These are phyloP conservation scores for Procambarus clarkii DNA, from an alignment of 1,140 invertebrate genomes.

Conservation along the genomic window DNA sequence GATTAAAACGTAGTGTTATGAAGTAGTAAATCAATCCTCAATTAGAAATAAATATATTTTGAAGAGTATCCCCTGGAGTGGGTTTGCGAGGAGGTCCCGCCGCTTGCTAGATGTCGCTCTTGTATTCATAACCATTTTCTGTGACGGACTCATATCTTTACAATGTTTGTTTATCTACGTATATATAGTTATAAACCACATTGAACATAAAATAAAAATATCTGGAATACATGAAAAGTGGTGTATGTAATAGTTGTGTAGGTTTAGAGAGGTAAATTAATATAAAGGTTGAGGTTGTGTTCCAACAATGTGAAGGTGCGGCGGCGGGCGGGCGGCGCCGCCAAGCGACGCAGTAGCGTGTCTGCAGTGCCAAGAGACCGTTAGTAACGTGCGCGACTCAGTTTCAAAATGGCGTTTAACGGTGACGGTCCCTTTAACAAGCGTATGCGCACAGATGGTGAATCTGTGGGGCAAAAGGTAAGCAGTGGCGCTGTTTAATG, in stretches of 20 bases:
- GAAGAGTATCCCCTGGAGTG: too few relatives aligned
- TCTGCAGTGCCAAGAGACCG: slow-evolving; percentile 54
- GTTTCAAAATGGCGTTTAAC: slow-evolving; percentile 78
- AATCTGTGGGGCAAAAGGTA: slow-evolving; percentile 78
- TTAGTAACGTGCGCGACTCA: slow-evolving; percentile 62
- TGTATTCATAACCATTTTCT: slow-evolving; percentile 56
- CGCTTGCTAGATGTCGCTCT: background rate
- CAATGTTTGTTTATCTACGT: background rate
- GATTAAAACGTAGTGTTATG: too few relatives aligned
- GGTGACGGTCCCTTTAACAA: slow-evolving; percentile 79
- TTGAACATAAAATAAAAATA: background rate
- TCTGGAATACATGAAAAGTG: background rate
- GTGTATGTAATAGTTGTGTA: too few relatives aligned
- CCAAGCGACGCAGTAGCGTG: slow-evolving; percentile 62
- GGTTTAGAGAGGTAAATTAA: too few relatives aligned
- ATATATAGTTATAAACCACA: too few relatives aligned
- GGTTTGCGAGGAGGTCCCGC: background rate
- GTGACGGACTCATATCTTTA: slow-evolving; percentile 17
- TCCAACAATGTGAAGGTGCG: background rate
- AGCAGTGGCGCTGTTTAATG: slow-evolving; percentile 73
- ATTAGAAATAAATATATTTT: too few relatives aligned
- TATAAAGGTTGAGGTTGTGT: background rate
- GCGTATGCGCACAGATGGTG: slow-evolving; percentile 77
- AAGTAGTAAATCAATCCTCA: too few relatives aligned
- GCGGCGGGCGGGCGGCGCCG: slow-evolving; percentile 44